phyloP scores from a whole-genome alignment of 2,113 vertebrate genomes.

The Heteronetta atricapilla region DNA sequence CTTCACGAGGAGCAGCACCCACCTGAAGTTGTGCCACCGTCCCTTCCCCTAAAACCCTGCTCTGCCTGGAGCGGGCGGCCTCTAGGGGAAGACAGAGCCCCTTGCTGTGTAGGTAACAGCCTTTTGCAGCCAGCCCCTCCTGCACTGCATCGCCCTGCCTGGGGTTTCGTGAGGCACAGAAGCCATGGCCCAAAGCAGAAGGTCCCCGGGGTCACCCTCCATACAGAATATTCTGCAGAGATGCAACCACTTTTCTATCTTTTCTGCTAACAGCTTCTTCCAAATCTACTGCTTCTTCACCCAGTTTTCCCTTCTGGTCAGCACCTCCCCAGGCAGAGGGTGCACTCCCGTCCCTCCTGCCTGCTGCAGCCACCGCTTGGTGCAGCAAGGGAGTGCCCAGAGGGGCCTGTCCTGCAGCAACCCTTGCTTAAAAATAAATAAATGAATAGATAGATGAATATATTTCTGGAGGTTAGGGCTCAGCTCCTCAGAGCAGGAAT shows the following conservation, averaged over 20 bases:
- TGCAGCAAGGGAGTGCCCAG: background rate
- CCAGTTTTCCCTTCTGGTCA: background rate
- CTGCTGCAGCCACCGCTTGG: too few relatives aligned
- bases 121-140: too few relatives aligned
- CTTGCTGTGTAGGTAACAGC: too few relatives aligned
- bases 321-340: background rate
- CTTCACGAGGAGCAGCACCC: too few relatives aligned
- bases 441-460: too few relatives aligned
- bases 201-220: accelerated
- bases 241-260: background rate
- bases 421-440: background rate
- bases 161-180: background rate
- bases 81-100: too few relatives aligned
- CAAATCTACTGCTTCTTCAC: background rate
- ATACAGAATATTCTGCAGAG: background rate
- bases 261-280: background rate
- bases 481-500: background rate
- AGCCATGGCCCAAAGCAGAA: background rate
- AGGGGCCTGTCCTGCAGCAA: background rate
- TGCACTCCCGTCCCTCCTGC: background rate
- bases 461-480: background rate
- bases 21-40: too few relatives aligned
- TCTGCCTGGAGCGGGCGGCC: too few relatives aligned
- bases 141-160: background rate
- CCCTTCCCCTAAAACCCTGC: too few relatives aligned